These are phyloP conservation scores for Bufo gargarizans DNA, from an alignment of 2,113 vertebrate genomes.

Conservation along the genomic window DNA sequence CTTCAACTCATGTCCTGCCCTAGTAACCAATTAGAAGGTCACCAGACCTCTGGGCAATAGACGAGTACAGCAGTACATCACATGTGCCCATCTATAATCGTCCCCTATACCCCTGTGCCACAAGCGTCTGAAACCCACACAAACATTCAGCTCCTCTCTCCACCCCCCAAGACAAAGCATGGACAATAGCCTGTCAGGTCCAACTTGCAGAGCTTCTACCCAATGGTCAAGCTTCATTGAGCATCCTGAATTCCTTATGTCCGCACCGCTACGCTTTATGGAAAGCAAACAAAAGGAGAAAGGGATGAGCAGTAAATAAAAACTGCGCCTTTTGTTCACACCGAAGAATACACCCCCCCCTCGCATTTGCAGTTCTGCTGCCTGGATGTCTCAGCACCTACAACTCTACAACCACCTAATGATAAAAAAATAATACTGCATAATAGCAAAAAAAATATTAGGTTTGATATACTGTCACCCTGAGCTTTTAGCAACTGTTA, in stretches of 20 bases:
- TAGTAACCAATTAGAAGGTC: too few species aligned
- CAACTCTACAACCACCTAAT: not conserved
- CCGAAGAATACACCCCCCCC: slow-evolving; percentile 5
- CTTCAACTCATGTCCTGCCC: too few species aligned
- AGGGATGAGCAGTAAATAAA: slow-evolving; percentile 69
- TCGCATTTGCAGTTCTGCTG: not conserved
- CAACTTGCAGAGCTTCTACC: slow-evolving; percentile 69
- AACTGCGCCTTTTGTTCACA: slow-evolving; percentile 68
- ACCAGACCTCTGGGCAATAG: too few species aligned
- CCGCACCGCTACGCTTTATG: slow-evolving; percentile 64
- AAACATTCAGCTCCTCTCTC: slow-evolving; percentile 12
- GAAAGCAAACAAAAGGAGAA: slow-evolving; percentile 66
- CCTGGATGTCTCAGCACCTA: not conserved
- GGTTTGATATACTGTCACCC: not conserved
- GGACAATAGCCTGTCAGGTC: slow-evolving; percentile 72
- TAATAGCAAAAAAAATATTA: not conserved
- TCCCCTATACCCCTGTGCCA: not conserved
- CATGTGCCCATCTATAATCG: not conserved
- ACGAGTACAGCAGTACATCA: too few species aligned
- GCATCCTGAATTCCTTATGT: slow-evolving; percentile 66
- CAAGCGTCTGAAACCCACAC: slow-evolving; percentile 3
- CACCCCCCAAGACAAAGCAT: slow-evolving; percentile 55
- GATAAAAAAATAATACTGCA: not conserved
- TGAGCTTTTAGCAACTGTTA: too few species aligned
- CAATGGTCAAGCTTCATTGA: slow-evolving; percentile 67